These are phyloP conservation scores for Apamea sordens DNA, from an alignment of 2,888 invertebrate genomes.

Conservation along the genomic window DNA sequence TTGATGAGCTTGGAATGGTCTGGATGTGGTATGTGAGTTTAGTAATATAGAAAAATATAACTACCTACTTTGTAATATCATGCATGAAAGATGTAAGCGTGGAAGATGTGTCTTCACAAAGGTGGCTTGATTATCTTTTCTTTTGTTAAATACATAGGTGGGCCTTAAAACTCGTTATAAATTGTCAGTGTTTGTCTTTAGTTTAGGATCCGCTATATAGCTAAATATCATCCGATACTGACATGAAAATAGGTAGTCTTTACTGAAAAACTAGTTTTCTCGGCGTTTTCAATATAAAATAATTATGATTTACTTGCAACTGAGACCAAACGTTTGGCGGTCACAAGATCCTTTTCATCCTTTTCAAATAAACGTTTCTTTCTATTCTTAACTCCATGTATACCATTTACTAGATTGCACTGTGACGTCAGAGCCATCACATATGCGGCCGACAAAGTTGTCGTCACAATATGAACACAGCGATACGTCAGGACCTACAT, in stretches of 20 bases:
- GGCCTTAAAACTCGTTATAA: background rate
- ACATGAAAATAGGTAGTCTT: background rate
- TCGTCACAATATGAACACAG: slow-evolving; percentile 74
- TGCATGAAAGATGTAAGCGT: no score
- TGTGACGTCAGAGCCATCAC: slow-evolving; percentile 90
- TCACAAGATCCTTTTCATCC: background rate
- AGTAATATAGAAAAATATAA: background rate
- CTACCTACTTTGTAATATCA: no score
- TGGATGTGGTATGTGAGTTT: slow-evolving; percentile 45
- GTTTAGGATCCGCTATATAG: background rate
- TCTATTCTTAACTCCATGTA: slow-evolving; percentile 71
- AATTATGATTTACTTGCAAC: background rate
- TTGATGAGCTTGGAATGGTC: slow-evolving; percentile 43
- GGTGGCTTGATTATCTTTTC: background rate
- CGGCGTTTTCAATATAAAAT: background rate
- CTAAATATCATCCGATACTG: background rate
- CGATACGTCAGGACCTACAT: slow-evolving; percentile 66
- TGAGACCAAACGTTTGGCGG: background rate
- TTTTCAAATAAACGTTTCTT: background rate
- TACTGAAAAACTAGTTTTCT: background rate
- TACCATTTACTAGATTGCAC: slow-evolving; percentile 94
- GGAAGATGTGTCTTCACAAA: background rate
- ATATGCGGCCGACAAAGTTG: slow-evolving; percentile 88
- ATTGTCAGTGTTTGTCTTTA: background rate
- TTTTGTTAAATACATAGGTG: background rate